Evolutionary conservation across 2,888 invertebrate genomes (phyloP), one percentile per base, ranked within the genome.

Genomic region (Cephalotes varians): DNA sequence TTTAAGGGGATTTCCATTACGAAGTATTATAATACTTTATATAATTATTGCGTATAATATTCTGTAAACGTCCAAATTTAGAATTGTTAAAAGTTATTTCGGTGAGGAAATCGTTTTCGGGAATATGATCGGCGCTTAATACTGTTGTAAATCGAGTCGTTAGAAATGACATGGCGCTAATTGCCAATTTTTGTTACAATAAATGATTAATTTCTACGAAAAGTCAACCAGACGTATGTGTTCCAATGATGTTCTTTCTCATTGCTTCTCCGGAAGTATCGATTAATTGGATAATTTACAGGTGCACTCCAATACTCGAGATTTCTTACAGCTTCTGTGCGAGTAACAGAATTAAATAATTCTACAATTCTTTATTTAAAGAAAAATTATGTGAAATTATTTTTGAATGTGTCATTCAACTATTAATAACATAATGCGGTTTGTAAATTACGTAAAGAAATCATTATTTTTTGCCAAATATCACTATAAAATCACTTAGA

Each of bases 191-290:
- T 85, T 85, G 82, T 90, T 90, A 77, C 34, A 90, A 91, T 91
- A 91, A 91, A 91, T 71, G 85, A 81, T 51, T 80, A 85, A 72
- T 88, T 88, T 80, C 85, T 91, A 82, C 77, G 82, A 85, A 89
- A 87, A 86, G 7, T 80, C 56, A 83, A 83, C 71, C 67, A 86
- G 64, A 60, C 84, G 82, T 87, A 85, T 89, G 81, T 88, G 67
- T 72, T 87, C 69, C 65, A 82, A 72, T 81, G 47, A 85, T 83
- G 67, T 86, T 84, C 87, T 86, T 82, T 62, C 54, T 82, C 21
- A 28, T 62, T 62, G 7, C 31, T 34, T 74, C 18, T 77, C 7
- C 18, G 54, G 5, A 65, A 65, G 34, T 51, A 79, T 18, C 1
- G 15, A 2, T 64, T 37, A 54, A 0, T 72, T 7, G 6, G 4